A percentile compares a stretch with the other conserved stretches of the same genome.
Evolutionary conservation across 2,888 invertebrate species (phyloP).

Genomic region (Ctenicera cuprea): DNA sequence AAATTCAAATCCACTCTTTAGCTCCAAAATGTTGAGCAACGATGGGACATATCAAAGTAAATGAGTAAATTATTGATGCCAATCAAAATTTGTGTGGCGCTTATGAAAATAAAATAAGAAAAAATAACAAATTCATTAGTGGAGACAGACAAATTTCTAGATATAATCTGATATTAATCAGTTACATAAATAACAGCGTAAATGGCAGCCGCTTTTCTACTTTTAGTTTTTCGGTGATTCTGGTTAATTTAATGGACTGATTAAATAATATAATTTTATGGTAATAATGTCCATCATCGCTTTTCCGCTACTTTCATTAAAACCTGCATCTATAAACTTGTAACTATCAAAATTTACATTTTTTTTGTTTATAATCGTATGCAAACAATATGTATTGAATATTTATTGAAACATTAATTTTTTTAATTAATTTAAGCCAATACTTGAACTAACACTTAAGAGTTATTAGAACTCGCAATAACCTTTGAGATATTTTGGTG

Average conservation of each 20-base stretch:
- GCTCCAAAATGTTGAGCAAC: too few species aligned
- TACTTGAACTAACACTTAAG: too few species aligned
- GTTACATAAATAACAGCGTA: slow-evolving; percentile 21
- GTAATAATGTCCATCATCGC: neutral
- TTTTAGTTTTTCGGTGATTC: slow-evolving; percentile 17
- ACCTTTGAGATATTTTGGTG: neutral
- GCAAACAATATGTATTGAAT: too few species aligned
- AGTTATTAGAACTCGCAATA: too few species aligned
- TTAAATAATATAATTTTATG: slow-evolving; percentile 10
- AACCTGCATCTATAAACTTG: neutral
- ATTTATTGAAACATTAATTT: too few species aligned
- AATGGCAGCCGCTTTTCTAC: slow-evolving; percentile 14
- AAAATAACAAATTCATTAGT: slow-evolving; percentile 17
- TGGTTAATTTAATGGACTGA: slow-evolving; percentile 1
- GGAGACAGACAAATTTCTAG: slow-evolving; percentile 7
- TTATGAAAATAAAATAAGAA: slow-evolving; percentile 8
- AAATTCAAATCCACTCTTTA: too few species aligned
- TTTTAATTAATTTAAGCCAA: too few species aligned
- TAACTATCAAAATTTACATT: too few species aligned
- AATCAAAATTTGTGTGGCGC: neutral
- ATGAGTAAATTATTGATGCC: neutral
- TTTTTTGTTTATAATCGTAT: too few species aligned
- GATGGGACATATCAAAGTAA: too few species aligned
- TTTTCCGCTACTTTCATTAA: neutral
- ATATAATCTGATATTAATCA: slow-evolving; percentile 23